These are phyloP conservation scores for Heteropelma amictum DNA, from an alignment of 2,888 invertebrate species.

Conservation along the genomic window DNA sequence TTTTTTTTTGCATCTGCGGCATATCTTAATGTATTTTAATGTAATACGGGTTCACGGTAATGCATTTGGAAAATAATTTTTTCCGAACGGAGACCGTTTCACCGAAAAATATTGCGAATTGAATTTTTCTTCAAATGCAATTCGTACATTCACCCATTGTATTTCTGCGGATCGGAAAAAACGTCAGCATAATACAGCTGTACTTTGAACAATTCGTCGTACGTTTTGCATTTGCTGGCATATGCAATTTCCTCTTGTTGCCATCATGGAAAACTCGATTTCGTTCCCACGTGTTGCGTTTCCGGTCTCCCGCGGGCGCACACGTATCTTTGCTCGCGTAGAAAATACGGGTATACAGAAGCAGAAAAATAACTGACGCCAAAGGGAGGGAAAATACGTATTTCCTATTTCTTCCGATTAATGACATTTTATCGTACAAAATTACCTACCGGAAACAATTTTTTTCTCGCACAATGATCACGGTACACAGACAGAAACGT, in stretches of 20 bases:
- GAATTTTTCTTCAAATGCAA: neutral
- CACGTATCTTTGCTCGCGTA: neutral
- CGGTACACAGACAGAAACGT: too few relatives aligned
- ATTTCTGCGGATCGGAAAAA: neutral
- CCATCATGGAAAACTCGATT: conserved; percentile 38
- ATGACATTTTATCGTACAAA: too few relatives aligned
- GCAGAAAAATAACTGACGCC: neutral
- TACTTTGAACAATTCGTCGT: neutral
- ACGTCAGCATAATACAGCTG: neutral
- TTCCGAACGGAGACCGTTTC: neutral
- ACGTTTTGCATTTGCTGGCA: conserved; percentile 8
- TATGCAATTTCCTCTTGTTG: conserved; percentile 10
- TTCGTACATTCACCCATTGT: neutral
- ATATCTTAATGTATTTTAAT: too few relatives aligned
- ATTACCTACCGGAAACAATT: too few relatives aligned
- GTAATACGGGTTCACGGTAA: too few relatives aligned
- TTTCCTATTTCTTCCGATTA: too few relatives aligned
- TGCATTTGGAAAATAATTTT: too few relatives aligned
- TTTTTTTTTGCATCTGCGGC: too few relatives aligned
- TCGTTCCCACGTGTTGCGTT: conserved; percentile 20
- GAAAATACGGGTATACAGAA: neutral
- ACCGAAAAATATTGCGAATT: neutral
- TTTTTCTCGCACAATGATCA: too few relatives aligned
- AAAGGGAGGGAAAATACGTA: neutral
- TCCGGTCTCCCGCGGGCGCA: conserved; percentile 11